Evolutionary conservation across 2,113 vertebrate genomes (phyloP).

Genomic region (Campylomormyrus numenius): DNA sequence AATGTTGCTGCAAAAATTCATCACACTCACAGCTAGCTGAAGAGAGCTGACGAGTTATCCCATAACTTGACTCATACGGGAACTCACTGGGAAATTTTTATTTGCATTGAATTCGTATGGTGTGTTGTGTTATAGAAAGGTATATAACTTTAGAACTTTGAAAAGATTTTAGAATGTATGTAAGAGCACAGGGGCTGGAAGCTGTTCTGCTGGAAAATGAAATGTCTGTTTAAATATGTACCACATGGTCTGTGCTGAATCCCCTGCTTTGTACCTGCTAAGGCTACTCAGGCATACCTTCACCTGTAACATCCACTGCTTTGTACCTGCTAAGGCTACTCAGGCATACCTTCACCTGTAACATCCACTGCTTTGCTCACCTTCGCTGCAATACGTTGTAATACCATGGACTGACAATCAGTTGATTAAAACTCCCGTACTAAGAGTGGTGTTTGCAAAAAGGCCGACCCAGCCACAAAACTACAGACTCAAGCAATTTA

Average conservation of each 20-base stretch:
- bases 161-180: not conserved
- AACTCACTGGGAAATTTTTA: not conserved
- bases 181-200: not conserved
- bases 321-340: not conserved
- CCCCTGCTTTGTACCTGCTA: not conserved
- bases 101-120: not conserved
- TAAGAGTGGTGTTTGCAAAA: not conserved
- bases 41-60: not conserved
- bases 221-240: slow-evolving; percentile 1
- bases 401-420: not conserved
- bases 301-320: not conserved
- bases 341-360: not conserved
- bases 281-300: not conserved
- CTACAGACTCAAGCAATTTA: not conserved
- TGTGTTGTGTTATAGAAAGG: not conserved
- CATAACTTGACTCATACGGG: not conserved
- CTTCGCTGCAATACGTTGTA: not conserved
- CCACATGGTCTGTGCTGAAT: not conserved
- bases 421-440: not conserved
- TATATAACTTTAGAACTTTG: not conserved
- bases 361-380: not conserved
- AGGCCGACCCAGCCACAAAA: not conserved
- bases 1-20: not conserved
- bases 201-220: not conserved
- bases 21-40: not conserved